phyloP scores from a whole-genome alignment of 2,888 invertebrate genomes.

The Cantharis nigra region DNA sequence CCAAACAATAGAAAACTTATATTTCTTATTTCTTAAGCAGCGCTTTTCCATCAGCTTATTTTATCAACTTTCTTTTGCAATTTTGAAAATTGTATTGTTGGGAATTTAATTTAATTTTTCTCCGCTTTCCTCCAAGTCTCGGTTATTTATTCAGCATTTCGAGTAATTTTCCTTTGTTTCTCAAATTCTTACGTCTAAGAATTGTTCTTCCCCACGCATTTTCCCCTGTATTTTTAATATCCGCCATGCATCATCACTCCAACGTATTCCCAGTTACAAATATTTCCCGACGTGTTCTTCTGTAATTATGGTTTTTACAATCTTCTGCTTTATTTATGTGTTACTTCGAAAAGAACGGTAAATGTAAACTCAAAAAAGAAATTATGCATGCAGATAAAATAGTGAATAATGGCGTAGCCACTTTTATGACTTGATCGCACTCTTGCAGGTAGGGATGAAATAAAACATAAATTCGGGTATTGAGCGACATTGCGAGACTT shows the following conservation, averaged over 20 bases:
- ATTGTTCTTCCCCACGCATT: background rate
- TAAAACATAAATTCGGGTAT: background rate
- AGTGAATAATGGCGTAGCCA: background rate
- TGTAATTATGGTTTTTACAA: background rate
- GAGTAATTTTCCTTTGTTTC: background rate
- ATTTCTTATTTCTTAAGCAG: background rate
- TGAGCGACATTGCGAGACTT: background rate
- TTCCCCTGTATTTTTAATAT: background rate
- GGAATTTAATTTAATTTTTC: background rate
- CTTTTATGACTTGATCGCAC: background rate
- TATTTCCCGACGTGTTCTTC: background rate
- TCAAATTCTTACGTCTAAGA: background rate
- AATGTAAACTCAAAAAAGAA: background rate
- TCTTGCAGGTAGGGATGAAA: background rate
- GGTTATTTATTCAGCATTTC: background rate
- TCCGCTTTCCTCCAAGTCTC: background rate
- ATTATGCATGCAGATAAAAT: background rate
- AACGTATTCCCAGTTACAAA: background rate
- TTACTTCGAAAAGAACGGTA: background rate
- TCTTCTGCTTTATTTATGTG: background rate
- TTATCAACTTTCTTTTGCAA: background rate
- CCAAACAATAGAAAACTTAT: background rate
- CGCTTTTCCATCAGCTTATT: background rate
- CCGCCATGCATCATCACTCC: background rate
- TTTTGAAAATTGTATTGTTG: background rate